Percentiles rank a stretch among this genome's conserved stretches.
These are phyloP conservation scores for Chrysotoxum bicinctum DNA, from an alignment of 2,888 invertebrate genomes.

Conservation along the genomic window DNA sequence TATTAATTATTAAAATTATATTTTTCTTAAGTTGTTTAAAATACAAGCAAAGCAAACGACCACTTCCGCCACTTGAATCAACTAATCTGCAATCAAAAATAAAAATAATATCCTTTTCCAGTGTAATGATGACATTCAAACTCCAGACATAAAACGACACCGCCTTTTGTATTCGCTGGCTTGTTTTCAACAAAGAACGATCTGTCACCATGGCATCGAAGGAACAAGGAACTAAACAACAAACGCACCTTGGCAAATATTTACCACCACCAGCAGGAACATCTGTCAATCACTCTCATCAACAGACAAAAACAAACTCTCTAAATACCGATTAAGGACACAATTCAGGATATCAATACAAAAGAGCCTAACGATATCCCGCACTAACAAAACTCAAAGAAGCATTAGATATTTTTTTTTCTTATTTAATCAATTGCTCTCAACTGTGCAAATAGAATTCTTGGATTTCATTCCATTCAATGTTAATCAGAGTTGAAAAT, in stretches of 20 bases:
- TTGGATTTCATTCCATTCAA: slow-evolving; percentile 67
- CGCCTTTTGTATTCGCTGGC: slow-evolving; percentile 33
- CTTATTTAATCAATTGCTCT: slow-evolving; percentile 71
- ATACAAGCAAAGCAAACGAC: neutral
- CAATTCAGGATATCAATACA: slow-evolving; percentile 47
- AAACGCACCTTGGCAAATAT: slow-evolving; percentile 69
- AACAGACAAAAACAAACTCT: slow-evolving; percentile 35
- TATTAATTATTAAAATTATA: too few relatives aligned
- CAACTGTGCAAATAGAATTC: slow-evolving; percentile 70
- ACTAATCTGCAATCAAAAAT: slow-evolving; percentile 55
- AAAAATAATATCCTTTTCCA: slow-evolving; percentile 30
- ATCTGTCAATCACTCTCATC: slow-evolving; percentile 71
- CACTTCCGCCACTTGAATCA: slow-evolving; percentile 46
- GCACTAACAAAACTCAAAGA: slow-evolving; percentile 23
- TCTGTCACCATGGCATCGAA: slow-evolving; percentile 24
- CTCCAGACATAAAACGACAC: slow-evolving; percentile 15
- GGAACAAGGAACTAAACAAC: slow-evolving; percentile 28
- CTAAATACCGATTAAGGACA: slow-evolving; percentile 71
- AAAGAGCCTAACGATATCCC: slow-evolving; percentile 34
- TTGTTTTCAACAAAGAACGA: neutral
- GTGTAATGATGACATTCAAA: neutral
- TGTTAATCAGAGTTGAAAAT: slow-evolving; percentile 56
- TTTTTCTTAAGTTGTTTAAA: neutral
- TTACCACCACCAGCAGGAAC: slow-evolving; percentile 46
- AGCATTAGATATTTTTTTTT: neutral